Conservation (phyloP, 2,797 vertebrate species). For the Rhodeus uyekii region DNA sequence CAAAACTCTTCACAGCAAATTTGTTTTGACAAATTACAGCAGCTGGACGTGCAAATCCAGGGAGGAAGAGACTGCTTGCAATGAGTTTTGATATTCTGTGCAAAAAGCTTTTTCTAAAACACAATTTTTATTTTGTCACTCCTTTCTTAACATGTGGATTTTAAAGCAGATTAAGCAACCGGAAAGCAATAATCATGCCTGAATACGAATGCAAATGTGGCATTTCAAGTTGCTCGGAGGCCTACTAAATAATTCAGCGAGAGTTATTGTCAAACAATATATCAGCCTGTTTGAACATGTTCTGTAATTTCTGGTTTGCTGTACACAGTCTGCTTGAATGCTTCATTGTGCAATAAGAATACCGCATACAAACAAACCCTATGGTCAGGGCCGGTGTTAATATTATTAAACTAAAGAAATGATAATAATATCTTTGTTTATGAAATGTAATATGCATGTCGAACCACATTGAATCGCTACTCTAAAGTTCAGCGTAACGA, state of each 20-base stretch:
- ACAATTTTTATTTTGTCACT: background rate
- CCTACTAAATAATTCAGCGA: conserved; percentile 32
- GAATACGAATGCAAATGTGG: conserved; percentile 43
- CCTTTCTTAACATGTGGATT: conserved; percentile 1
- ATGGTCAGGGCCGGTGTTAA: background rate
- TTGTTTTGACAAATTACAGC: conserved; percentile 11
- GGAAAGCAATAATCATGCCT: conserved; percentile 28
- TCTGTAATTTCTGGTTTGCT: background rate
- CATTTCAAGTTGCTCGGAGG: conserved; percentile 32
- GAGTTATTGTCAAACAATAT: conserved; percentile 41
- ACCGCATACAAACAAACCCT: background rate
- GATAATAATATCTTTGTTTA: background rate
- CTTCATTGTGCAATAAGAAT: conserved; percentile 36
- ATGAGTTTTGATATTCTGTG: background rate
- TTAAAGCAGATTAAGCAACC: conserved; percentile 24
- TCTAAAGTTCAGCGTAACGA: background rate
- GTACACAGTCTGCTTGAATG: conserved; percentile 3
- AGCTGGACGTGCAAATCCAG: background rate
- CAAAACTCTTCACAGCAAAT: conserved; percentile 6
- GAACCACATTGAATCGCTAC: background rate
- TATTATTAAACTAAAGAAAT: conserved; percentile 11
- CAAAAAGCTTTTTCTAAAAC: background rate
- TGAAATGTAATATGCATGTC: conserved; percentile 2
- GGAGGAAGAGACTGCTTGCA: background rate
- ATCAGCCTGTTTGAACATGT: conserved; percentile 33